Conservation (phyloP, 2,113 vertebrate species). For the Tricholaema leucomelas region DNA sequence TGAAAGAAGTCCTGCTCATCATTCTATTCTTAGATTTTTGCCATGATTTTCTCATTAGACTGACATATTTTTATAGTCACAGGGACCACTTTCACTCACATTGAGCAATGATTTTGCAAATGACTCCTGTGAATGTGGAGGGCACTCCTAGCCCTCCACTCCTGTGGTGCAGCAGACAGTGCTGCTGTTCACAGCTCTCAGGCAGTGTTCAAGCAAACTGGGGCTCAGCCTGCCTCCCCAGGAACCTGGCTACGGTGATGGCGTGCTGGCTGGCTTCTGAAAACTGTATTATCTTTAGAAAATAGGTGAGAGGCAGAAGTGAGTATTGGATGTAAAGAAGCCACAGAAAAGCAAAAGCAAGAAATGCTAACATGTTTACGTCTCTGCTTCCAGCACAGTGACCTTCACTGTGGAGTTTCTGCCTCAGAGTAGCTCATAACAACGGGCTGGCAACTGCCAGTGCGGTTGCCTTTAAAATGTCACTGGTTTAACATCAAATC, state of each 20-base stretch:
- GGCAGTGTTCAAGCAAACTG: background rate
- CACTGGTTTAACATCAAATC: constrained; percentile 74
- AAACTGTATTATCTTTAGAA: background rate
- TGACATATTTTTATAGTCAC: background rate
- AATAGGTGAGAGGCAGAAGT: background rate
- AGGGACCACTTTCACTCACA: background rate
- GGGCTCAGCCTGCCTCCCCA: background rate
- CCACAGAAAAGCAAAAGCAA: background rate
- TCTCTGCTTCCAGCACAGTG: constrained; percentile 20
- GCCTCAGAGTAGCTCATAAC: constrained; percentile 31
- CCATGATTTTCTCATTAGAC: background rate
- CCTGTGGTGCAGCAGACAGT: background rate
- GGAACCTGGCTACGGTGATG: background rate
- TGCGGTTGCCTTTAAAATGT: constrained; percentile 70
- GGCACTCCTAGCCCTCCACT: background rate
- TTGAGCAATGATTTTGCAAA: background rate
- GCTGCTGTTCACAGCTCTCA: background rate
- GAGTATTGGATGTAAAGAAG: background rate
- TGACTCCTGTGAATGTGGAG: background rate
- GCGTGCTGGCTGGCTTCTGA: background rate
- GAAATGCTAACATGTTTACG: constrained; percentile 2
- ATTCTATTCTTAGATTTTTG: background rate
- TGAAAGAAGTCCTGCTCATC: background rate
- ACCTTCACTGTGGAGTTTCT: constrained; percentile 68
- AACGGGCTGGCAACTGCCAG: constrained; percentile 60